These are phyloP conservation scores for Nematopogon swammerdamellus DNA, from an alignment of 2,888 invertebrate species.

Conservation along the genomic window DNA sequence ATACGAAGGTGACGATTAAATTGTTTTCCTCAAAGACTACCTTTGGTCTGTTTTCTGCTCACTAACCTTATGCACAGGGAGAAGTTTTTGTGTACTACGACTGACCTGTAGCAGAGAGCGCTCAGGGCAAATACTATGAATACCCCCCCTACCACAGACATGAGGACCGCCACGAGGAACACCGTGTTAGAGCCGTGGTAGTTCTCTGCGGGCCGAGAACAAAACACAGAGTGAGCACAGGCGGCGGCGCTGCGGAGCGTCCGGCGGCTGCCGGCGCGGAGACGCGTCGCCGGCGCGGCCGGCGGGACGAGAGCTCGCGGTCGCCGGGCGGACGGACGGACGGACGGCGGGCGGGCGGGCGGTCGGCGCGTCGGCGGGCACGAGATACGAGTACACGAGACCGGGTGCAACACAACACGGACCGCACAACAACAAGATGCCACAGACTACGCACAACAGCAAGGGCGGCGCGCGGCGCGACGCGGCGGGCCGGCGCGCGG, in stretches of 20 bases:
- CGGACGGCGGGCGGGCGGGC: conserved; percentile 22
- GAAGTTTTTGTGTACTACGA: conserved; percentile 98
- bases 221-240: conserved; percentile 2
- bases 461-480: not conserved
- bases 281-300: conserved; percentile 5
- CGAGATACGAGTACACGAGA: conserved; percentile 36
- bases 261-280: conserved; percentile 10
- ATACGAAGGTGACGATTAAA: conserved; percentile 58
- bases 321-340: conserved; percentile 6
- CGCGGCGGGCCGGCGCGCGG: conserved; percentile 6
- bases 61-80: conserved; percentile 98
- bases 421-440: not conserved
- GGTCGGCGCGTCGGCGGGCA: conserved; percentile 10
- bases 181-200: conserved; percentile 97
- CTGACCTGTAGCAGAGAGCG: conserved; percentile 99
- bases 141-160: conserved; percentile 99
- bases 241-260: conserved; percentile 24
- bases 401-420: conserved; percentile 33
- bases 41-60: conserved; percentile 79
- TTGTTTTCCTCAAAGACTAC: conserved; percentile 62
- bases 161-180: conserved; percentile 96
- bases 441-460: not conserved
- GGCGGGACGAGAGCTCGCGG: conserved; percentile 5
- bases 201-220: conserved; percentile 73
- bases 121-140: conserved; percentile 98